These are phyloP conservation scores for Paradoxurus hermaphroditus DNA, from an alignment of 2,113 vertebrate species.

Conservation along the genomic window DNA sequence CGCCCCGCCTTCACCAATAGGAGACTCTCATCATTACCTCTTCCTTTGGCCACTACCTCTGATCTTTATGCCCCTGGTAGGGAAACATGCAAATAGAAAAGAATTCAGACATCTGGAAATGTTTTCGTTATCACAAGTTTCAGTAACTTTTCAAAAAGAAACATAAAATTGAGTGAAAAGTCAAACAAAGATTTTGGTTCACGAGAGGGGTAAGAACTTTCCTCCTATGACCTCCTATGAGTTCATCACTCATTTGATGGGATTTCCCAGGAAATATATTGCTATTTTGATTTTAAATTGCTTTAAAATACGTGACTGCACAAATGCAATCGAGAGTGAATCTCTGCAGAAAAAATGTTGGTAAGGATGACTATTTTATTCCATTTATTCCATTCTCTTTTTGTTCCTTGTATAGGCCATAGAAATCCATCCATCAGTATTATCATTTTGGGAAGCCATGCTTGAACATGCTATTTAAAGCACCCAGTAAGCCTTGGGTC, in stretches of 20 bases:
- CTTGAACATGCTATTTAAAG: conserved; percentile 54
- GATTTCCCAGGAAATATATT: conserved; percentile 39
- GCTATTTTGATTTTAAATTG: conserved; percentile 60
- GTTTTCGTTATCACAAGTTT: conserved; percentile 68
- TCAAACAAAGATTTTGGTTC: conserved; percentile 70
- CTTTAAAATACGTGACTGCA: conserved; percentile 48
- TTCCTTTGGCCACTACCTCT: background rate
- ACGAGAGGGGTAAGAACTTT: conserved; percentile 15
- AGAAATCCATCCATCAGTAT: conserved; percentile 49
- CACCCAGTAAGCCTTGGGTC: conserved; percentile 38
- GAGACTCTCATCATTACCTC: background rate
- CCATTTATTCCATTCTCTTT: conserved; percentile 32
- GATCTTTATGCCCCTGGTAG: background rate
- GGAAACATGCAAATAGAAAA: conserved; percentile 42
- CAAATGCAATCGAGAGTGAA: conserved; percentile 30
- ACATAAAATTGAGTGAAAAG: conserved; percentile 70
- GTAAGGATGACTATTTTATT: conserved; percentile 51
- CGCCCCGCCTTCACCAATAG: background rate
- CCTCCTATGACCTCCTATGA: conserved; percentile 33
- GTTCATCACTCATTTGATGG: conserved; percentile 26
- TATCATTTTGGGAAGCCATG: conserved; percentile 57
- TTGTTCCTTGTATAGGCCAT: conserved; percentile 51
- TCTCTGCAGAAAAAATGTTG: background rate
- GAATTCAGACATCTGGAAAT: conserved; percentile 69
- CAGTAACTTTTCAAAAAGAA: conserved; percentile 69